Evolutionary conservation across 2,888 invertebrate genomes (phyloP).

Genomic region (Harpagoxenus sublaevis): DNA sequence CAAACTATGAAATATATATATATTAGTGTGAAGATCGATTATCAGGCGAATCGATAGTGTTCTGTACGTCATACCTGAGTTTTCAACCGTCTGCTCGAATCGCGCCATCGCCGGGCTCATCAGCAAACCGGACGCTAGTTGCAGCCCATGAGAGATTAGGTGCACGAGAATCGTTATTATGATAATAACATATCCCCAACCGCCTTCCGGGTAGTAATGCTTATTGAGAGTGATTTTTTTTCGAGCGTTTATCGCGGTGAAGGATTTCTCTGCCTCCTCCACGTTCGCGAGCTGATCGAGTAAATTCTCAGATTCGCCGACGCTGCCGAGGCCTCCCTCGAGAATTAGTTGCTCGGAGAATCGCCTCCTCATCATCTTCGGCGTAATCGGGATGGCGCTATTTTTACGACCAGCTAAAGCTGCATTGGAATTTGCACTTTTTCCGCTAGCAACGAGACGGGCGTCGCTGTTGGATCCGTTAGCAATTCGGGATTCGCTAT

Average conservation of each 20-base stretch:
- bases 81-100: slow-evolving; percentile 64
- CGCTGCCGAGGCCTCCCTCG: slow-evolving; percentile 78
- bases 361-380: slow-evolving; percentile 81
- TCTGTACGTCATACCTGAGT: slow-evolving; percentile 75
- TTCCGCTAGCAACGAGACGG: neutral
- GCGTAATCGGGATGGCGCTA: slow-evolving; percentile 74
- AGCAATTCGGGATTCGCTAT: neutral
- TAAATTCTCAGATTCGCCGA: slow-evolving; percentile 76
- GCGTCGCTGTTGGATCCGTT: neutral
- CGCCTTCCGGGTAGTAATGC: slow-evolving; percentile 95
- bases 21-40: neutral
- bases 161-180: slow-evolving; percentile 91
- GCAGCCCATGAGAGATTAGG: slow-evolving; percentile 91
- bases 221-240: slow-evolving; percentile 81
- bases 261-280: slow-evolving; percentile 78
- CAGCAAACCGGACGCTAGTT: slow-evolving; percentile 89
- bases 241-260: slow-evolving; percentile 79
- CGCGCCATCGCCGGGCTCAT: slow-evolving; percentile 61
- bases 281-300: slow-evolving; percentile 64
- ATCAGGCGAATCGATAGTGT: neutral
- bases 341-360: slow-evolving; percentile 82
- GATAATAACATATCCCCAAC: slow-evolving; percentile 94
- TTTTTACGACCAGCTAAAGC: slow-evolving; percentile 60
- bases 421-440: slow-evolving; percentile 63
- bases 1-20: neutral